phyloP scores from a whole-genome alignment of 2,113 vertebrate species.

The Oreochromis aureus region DNA sequence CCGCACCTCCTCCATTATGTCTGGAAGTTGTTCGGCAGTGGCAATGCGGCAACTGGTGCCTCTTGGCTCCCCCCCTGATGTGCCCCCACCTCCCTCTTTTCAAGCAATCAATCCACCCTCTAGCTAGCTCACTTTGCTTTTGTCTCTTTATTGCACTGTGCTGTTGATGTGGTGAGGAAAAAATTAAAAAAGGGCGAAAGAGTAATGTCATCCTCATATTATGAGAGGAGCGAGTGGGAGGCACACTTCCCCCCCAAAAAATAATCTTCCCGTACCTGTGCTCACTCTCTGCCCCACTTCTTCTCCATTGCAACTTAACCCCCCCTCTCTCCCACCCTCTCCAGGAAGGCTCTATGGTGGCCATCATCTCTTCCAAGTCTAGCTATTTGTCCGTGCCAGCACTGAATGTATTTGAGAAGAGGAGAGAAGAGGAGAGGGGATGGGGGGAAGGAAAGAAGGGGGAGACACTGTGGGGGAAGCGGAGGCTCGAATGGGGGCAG shows the following conservation, averaged over 20 bases:
- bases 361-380: conserved; percentile 4
- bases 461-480: not conserved
- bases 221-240: not conserved
- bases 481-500: conserved; percentile 43
- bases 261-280: not conserved
- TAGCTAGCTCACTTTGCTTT: not conserved
- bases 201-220: not conserved
- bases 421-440: not conserved
- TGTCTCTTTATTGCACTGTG: not conserved
- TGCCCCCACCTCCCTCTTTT: not conserved
- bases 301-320: conserved; percentile 9
- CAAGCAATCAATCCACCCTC: not conserved
- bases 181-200: not conserved
- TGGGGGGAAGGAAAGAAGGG: not conserved
- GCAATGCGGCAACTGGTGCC: conserved; percentile 63
- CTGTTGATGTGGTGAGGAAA: not conserved
- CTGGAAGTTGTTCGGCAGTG: conserved; percentile 14
- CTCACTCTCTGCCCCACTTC: not conserved
- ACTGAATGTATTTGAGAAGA: not conserved
- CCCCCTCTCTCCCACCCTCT: not conserved
- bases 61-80: not conserved
- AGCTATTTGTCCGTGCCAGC: not conserved
- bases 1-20: not conserved
- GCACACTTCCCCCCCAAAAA: not conserved
- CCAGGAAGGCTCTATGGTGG: not conserved